Conservation (phyloP, 1,140 invertebrate genomes). For the Drosophila nasuta region DNA sequence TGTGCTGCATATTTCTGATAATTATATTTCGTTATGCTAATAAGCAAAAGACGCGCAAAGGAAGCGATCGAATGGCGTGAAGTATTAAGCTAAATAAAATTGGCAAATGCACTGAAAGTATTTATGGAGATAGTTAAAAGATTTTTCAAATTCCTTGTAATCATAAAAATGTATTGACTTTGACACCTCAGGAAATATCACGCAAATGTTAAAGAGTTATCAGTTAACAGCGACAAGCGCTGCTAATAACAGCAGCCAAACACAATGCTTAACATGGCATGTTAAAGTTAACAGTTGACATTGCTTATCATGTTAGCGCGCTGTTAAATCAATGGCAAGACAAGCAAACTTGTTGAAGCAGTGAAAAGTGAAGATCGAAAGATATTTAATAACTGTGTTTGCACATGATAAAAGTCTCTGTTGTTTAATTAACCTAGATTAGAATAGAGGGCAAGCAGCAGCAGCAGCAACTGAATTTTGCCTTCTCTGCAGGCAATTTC, state of each 20-base stretch:
- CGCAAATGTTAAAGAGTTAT: background rate
- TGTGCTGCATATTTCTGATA: conserved; percentile 31
- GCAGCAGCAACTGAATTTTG: too few relatives aligned
- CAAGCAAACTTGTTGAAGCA: background rate
- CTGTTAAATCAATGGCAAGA: too few relatives aligned
- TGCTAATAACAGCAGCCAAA: background rate
- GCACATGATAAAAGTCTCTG: conserved; percentile 7
- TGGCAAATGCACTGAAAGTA: background rate
- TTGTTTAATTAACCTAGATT: conserved; percentile 14
- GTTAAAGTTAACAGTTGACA: background rate
- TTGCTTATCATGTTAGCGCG: background rate
- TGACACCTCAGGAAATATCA: background rate
- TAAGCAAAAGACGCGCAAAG: conserved; percentile 7
- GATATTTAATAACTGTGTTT: background rate
- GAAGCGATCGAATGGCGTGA: background rate
- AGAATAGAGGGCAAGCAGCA: conserved; percentile 3
- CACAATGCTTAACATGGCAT: background rate
- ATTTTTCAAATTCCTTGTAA: too few relatives aligned
- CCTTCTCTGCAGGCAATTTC: background rate
- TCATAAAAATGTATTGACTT: too few relatives aligned
- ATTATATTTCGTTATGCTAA: conserved; percentile 25
- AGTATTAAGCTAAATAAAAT: background rate
- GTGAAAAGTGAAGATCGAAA: conserved; percentile 3
- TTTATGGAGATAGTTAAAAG: too few relatives aligned
- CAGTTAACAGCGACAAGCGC: background rate